These are phyloP conservation scores for Pimpla rufipes DNA, from an alignment of 2,888 invertebrate genomes.

Conservation along the genomic window DNA sequence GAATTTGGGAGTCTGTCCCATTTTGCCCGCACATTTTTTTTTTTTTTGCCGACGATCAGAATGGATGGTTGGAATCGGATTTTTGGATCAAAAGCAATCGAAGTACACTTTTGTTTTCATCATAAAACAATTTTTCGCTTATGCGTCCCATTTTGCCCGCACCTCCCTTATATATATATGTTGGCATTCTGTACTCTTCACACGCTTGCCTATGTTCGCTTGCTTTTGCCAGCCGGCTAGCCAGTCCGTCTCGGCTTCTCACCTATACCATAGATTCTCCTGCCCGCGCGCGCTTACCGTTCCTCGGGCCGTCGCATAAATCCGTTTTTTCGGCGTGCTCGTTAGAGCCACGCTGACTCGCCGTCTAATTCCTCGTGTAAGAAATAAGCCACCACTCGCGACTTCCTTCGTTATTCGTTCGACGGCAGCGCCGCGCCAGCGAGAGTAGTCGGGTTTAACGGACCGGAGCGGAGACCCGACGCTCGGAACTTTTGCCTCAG, in stretches of 20 bases:
- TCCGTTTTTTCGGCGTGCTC: slow-evolving; percentile 72
- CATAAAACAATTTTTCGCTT: too few relatives aligned
- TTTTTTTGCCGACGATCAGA: too few relatives aligned
- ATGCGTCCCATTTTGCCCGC: too few relatives aligned
- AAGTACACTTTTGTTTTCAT: too few relatives aligned
- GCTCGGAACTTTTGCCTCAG: slow-evolving; percentile 16
- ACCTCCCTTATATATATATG: slow-evolving; percentile 26
- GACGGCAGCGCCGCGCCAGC: slow-evolving; percentile 41
- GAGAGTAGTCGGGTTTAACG: slow-evolving; percentile 29
- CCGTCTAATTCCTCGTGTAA: slow-evolving; percentile 66
- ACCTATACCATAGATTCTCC: slow-evolving; percentile 52
- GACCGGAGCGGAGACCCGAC: slow-evolving; percentile 36
- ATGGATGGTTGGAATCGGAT: too few relatives aligned
- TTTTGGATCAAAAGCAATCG: too few relatives aligned
- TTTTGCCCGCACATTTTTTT: too few relatives aligned
- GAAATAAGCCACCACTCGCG: slow-evolving; percentile 59
- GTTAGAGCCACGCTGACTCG: slow-evolving; percentile 66
- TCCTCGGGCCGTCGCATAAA: slow-evolving; percentile 66
- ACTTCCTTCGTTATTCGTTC: slow-evolving; percentile 66
- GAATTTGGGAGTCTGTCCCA: too few relatives aligned
- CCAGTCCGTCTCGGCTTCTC: slow-evolving; percentile 57
- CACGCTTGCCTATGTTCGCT: slow-evolving; percentile 40
- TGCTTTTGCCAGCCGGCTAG: slow-evolving; percentile 7
- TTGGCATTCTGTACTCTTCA: slow-evolving; percentile 48
- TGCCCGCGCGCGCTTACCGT: slow-evolving; percentile 32